Base-by-base conservation (phyloP, 2,888 invertebrate species). In the Urechis unicinctus region DNA sequence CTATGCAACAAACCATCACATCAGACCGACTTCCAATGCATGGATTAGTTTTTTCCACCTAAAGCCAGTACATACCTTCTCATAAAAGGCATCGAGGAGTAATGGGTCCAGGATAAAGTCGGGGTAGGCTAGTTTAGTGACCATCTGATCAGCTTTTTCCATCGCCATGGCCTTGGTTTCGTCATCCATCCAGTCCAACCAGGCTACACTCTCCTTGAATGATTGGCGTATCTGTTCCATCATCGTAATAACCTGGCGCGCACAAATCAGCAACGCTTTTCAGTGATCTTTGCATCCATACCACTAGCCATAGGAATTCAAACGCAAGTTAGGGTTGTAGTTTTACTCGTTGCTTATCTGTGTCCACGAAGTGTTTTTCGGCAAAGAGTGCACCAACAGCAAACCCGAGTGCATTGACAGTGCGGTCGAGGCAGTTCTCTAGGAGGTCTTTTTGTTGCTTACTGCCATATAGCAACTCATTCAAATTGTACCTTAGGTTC, bases 111-210 rank as follows among this genome's bases (percentile, higher is more conserved):
- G 49, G 1, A 71, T 65, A 63, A 66, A 72, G 53, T 71, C 71
- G 3, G 74, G 74, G 56, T 68, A 74, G 2, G 72, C 74, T 13
- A 73, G 60, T 61, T 63, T 68, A 26, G 66, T 59, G 3, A 17
- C 31, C 3, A 72, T 58, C 21, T 62, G 62, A 2, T 50, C 49
- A 0, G 68, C 70, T 59, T 75, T 75, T 9, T 65, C 67, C 21
- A 56, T 52, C 9, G 72, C 72, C 22, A 57, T 59, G 1, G 50
- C 31, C 30, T 64, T 56, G 0, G 73, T 74, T 25, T 45, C 42
- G 3, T 62, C 61, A 56, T 72, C 71, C 73, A 75, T 73, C 75
- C 75, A 75, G 0, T 51, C 44, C 1, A 72, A 59, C 6, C 26
- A 53, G 1, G 66, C 64, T 3, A 74, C 50, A 51, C 67, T 66